Evolutionary conservation across 2,113 vertebrate genomes (phyloP), one percentile per base, ranked within the genome.

Genomic region (Anseranas semipalmata): DNA sequence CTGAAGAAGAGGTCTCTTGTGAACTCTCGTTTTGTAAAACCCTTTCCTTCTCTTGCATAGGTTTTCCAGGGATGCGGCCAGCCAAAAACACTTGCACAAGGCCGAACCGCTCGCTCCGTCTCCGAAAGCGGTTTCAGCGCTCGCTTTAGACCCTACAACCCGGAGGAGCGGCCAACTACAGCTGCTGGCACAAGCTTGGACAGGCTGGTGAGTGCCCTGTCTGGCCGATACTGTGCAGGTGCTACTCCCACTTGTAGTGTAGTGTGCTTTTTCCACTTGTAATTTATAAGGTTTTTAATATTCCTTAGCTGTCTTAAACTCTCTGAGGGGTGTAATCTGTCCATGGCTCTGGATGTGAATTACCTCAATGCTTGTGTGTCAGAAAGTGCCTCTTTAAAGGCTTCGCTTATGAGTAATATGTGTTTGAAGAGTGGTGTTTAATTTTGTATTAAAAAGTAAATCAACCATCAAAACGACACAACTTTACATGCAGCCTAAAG

Each of bases 21-120:
- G 53, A 90, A n/a, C 28, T 73, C 39, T 43, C 10, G 2, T 68
- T 81, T 87, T 35, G n/a, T 65, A n/a, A 89, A 85, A 33, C 68
- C 18, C 10, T 87, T 84, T 88, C 30, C 56, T 83, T 55, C 50
- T 71, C 37, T 88, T 6, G 2, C 3, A 0, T 70, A 99, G 99
- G 99, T 99, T 95, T 99, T 99, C 97, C 99, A 99, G 96, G 99
- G 99, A n/a, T 99, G 99, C 17, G 99, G 99, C n/a, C 98, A 98
- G 84, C 99, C 99, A 17, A 99, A 99, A 72, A 91, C 94, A 0
- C 97, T 97, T 50, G 77, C 82, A 11, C 97, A 94, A 22, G 96
- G 98, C 75, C 98, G 99, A 4, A 85, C 98, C 10, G 96, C 96
- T 50, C 99, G 99, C 14, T 99, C 99, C 1, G 95, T 98, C 30